A percentile compares a stretch with the other conserved stretches of the same genome.
Conservation (phyloP, 1,140 invertebrate species). For the Halyomorpha halys region DNA sequence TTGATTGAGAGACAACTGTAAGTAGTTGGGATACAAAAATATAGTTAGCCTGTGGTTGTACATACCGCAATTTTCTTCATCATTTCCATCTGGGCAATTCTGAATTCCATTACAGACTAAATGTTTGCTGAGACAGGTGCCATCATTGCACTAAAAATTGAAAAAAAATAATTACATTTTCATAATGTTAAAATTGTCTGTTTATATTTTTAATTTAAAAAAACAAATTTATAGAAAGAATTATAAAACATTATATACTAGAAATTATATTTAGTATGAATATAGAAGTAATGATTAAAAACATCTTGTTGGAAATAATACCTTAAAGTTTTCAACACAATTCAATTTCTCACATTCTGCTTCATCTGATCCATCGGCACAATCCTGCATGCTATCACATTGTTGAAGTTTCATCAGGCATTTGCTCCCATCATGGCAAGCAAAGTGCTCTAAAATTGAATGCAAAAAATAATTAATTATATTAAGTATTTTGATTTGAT, state of each 20-base stretch:
- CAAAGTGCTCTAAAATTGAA: conserved; percentile 43
- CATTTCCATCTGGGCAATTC: conserved; percentile 58
- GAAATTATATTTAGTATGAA: conserved; percentile 19
- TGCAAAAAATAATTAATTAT: neutral
- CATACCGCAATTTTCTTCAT: conserved; percentile 54
- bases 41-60: conserved; percentile 19
- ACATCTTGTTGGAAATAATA: conserved; percentile 11
- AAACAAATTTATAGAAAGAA: neutral
- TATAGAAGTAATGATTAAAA: too few relatives aligned
- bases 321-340: conserved; percentile 49
- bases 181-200: neutral
- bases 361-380: conserved; percentile 54
- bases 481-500: neutral
- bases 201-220: neutral
- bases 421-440: conserved; percentile 44
- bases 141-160: conserved; percentile 47
- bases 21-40: neutral
- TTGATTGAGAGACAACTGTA: too few relatives aligned
- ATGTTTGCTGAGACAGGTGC: conserved; percentile 56
- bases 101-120: conserved; percentile 62
- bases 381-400: conserved; percentile 52
- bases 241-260: neutral
- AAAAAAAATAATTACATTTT: conserved; percentile 1
- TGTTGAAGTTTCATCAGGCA: conserved; percentile 44
- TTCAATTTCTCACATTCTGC: conserved; percentile 43